phyloP scores from a whole-genome alignment of 2,888 invertebrate genomes.

The Cheilosia vulpina region DNA sequence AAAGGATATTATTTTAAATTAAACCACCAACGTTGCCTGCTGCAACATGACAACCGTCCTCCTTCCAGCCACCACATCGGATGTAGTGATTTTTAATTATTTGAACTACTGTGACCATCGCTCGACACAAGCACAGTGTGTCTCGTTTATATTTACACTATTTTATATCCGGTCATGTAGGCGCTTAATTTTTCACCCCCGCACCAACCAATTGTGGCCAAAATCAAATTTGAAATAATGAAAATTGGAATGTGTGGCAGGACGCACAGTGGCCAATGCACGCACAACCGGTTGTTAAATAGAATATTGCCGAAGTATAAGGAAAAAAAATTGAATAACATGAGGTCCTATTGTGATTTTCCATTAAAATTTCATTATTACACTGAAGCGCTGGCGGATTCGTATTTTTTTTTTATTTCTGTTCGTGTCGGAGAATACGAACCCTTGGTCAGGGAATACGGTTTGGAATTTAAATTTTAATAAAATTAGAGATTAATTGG shows the following conservation, averaged over 20 bases:
- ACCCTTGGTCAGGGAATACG: conserved; percentile 11
- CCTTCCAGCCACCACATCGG: conserved; percentile 35
- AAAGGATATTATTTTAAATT: conserved; percentile 72
- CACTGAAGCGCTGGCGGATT: background rate
- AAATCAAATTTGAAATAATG: conserved; percentile 69
- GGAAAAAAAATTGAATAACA: conserved; percentile 53
- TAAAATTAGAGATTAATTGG: conserved; percentile 74
- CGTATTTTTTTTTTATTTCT: conserved; percentile 18
- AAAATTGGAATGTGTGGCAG: conserved; percentile 65
- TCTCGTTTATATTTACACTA: conserved; percentile 10
- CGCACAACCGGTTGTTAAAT: conserved; percentile 27
- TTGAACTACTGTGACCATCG: conserved; percentile 32
- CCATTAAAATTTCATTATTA: conserved; percentile 68
- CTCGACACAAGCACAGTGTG: conserved; percentile 26
- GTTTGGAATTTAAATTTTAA: conserved; percentile 64
- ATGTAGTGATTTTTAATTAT: conserved; percentile 69
- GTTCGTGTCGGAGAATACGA: background rate
- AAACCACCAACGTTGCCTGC: conserved; percentile 66
- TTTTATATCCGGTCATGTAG: conserved; percentile 26
- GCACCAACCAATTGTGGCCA: conserved; percentile 65
- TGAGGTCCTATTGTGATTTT: conserved; percentile 49
- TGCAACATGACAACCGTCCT: conserved; percentile 58
- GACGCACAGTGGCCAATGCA: background rate
- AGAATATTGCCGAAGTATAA: conserved; percentile 12
- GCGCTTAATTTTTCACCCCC: conserved; percentile 56